Evolutionary conservation across 2,113 vertebrate species (phyloP), one percentile per base, ranked within the genome.

Genomic region (Probosciger aterrimus): DNA sequence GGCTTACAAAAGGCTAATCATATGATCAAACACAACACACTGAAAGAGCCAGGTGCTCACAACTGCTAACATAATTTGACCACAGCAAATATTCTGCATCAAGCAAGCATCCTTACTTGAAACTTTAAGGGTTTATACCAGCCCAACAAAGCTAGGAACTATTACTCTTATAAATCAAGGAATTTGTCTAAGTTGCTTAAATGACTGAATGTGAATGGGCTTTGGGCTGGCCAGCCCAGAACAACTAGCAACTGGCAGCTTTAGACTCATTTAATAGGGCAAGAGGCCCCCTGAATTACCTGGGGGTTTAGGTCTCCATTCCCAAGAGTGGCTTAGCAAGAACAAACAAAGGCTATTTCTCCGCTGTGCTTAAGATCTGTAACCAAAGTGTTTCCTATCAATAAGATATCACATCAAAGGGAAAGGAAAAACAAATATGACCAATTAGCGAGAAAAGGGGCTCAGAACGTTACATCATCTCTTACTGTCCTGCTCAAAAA

Each of bases 131-230:
- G 27, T 43, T 52, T 47, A 57, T 15, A 57, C 9, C 63, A 83
- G 8, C 11, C 35, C 41, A 74, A n/a, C 20, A 73, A 43, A 77
- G 18, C 16, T 68, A 28, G 33, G 16, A 82, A 79, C 41, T 55
- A 27, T 73, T 69, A 82, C 30, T 91, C 62, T 82, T 71, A 47
- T 5, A 52, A 69, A 27, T 13, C 44, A 64, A 69, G 18, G 8
- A 44, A 37, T 82, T 85, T 91, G 39, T 30, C 27, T 52, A 85
- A 95, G 19, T 75, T 71, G 10, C 52, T 68, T 87, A 52, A 84
- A 85, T 39, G 27, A 60, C 67, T 35, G 41, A 47, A 57, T 8
- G 12, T 52, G 60, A 65, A 30, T 27, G 20, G 7, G 59, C 19
- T 77, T 65, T 31, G 53, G n/a, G 27, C 30, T 65, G 73, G 35